Conservation (phyloP, 53 echinoderm and acorn worm genomes). For the Arbacia lixula region DNA sequence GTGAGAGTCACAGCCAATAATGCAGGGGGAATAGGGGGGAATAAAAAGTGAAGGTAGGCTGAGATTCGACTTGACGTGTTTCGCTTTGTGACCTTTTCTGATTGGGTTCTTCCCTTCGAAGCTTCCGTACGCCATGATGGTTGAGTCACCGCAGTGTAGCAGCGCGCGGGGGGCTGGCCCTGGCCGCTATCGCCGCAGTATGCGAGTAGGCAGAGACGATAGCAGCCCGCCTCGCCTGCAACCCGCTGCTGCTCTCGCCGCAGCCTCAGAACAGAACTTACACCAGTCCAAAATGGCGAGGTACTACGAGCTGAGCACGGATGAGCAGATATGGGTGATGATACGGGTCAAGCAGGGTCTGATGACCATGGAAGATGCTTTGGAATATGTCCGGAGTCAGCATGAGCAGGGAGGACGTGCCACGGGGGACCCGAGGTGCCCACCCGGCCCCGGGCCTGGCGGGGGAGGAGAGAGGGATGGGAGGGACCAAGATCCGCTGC, state of each 20-base stretch:
- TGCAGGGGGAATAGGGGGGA: background rate
- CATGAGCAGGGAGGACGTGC: conserved; percentile 77
- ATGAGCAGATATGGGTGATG: conserved; percentile 98
- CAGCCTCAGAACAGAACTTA: background rate
- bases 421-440: conserved; percentile 24
- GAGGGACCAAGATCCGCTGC: conserved; percentile 13
- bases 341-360: conserved; percentile 86
- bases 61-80: conserved; percentile 44
- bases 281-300: conserved; percentile 68
- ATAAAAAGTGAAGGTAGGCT: background rate
- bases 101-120: conserved; percentile 59
- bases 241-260: background rate
- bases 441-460: conserved; percentile 2
- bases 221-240: conserved; percentile 1
- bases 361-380: conserved; percentile 93
- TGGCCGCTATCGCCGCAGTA: conserved; percentile 19
- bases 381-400: conserved; percentile 91
- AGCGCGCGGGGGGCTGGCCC: background rate
- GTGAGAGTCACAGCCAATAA: too few relatives aligned
- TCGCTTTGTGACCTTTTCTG: conserved; percentile 50
- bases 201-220: background rate
- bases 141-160: conserved; percentile 42
- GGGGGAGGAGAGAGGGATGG: conserved; percentile 46
- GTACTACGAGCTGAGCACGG: conserved; percentile 87
- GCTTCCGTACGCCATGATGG: conserved; percentile 52